These are phyloP conservation scores for Drosophila kikkawai DNA, from an alignment of 1,140 invertebrate genomes.

Conservation along the genomic window DNA sequence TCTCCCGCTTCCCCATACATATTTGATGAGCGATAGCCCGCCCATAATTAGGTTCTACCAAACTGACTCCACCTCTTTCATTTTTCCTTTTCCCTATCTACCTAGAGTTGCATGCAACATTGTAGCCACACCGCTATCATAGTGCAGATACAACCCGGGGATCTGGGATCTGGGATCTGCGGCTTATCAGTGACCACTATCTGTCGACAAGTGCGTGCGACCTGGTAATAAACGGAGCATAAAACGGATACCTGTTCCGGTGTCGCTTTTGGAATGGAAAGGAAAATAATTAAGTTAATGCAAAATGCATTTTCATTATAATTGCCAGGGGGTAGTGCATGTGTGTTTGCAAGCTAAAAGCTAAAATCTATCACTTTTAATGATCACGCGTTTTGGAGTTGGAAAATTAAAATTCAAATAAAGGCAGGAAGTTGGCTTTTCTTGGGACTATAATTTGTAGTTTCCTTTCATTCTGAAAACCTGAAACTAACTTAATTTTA, in stretches of 20 bases:
- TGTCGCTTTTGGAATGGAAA: conserved; percentile 33
- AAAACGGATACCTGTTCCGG: conserved; percentile 37
- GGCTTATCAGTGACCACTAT: conserved; percentile 60
- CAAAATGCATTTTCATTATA: conserved; percentile 77
- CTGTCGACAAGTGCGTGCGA: conserved; percentile 65
- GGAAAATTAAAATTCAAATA: conserved; percentile 23
- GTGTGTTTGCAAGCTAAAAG: not conserved
- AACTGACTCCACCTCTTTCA: not conserved
- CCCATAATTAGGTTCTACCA: conserved; percentile 66
- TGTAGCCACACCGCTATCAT: conserved; percentile 41
- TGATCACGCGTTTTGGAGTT: not conserved
- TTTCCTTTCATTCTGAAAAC: not conserved
- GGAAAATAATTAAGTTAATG: conserved; percentile 81
- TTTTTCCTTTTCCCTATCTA: not conserved
- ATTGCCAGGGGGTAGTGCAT: conserved; percentile 44
- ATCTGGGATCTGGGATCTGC: conserved; percentile 23
- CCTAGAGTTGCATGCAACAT: conserved; percentile 53
- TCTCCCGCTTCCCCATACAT: conserved; percentile 53
- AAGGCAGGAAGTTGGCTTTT: not conserved
- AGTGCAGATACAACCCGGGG: conserved; percentile 44
- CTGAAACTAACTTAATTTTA: not conserved
- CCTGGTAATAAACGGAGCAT: conserved; percentile 65
- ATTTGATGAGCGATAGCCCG: conserved; percentile 77
- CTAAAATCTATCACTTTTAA: conserved; percentile 57
- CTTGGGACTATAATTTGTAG: not conserved